These are phyloP conservation scores for Clarias pachynema DNA, from an alignment of 2,797 vertebrate genomes.

Conservation along the genomic window DNA sequence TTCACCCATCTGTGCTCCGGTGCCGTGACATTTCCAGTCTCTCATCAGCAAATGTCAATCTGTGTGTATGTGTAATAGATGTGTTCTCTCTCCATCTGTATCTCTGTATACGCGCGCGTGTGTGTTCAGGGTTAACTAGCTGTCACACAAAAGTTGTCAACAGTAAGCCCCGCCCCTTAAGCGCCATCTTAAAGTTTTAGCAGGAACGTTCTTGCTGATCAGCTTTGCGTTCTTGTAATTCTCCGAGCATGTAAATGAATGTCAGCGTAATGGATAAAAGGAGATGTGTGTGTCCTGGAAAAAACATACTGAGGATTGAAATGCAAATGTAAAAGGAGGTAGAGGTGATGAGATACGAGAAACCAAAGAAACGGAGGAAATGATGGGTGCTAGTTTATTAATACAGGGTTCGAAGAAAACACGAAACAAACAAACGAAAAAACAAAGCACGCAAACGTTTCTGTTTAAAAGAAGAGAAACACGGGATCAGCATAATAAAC, in stretches of 20 bases:
- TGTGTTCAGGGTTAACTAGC: neutral
- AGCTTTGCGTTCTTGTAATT: neutral
- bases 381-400: neutral
- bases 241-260: neutral
- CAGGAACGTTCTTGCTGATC: neutral
- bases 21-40: slow-evolving; percentile 54
- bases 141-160: neutral
- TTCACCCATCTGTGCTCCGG: slow-evolving; percentile 41
- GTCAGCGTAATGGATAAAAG: neutral
- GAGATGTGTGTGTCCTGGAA: neutral
- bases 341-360: neutral
- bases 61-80: slow-evolving; percentile 12
- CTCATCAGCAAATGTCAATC: slow-evolving; percentile 56
- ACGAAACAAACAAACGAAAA: neutral
- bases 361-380: too few relatives aligned
- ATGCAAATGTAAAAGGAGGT: neutral
- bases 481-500: slow-evolving; percentile 13
- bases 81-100: slow-evolving; percentile 12
- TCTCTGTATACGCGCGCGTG: neutral
- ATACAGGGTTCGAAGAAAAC: neutral
- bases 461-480: neutral
- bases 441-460: neutral
- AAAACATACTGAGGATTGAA: neutral
- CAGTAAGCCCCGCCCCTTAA: neutral
- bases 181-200: neutral